A percentile compares a stretch with the other conserved stretches of the same genome.
These are phyloP conservation scores for Lytechinus variegatus DNA, from an alignment of 35 echinoderm and acorn worm genomes.

Conservation along the genomic window DNA sequence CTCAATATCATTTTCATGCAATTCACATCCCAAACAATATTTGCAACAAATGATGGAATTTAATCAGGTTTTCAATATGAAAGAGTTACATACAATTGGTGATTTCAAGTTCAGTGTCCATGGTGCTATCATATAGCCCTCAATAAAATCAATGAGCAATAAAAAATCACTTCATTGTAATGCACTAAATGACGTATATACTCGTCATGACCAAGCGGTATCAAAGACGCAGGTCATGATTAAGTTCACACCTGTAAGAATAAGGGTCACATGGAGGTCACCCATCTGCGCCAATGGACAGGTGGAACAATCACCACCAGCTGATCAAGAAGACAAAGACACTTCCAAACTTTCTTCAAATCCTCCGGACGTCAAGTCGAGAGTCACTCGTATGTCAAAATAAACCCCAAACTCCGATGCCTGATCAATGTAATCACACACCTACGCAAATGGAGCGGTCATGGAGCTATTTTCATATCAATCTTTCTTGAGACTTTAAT, in stretches of 20 bases:
- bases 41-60: no score
- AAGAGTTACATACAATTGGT: no score
- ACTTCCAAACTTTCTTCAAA: not conserved
- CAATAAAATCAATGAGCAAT: not conserved
- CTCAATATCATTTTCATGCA: no score
- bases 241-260: not conserved
- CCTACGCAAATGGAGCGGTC: not conserved
- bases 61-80: no score
- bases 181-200: not conserved
- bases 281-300: not conserved
- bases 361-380: not conserved
- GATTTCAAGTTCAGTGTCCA: no score
- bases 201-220: not conserved
- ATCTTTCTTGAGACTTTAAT: not conserved
- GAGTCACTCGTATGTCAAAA: not conserved
- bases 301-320: not conserved
- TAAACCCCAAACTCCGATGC: not conserved
- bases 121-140: no score
- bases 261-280: not conserved
- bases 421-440: not conserved
- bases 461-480: slow-evolving; percentile 2
- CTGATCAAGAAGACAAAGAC: slow-evolving; percentile 2
- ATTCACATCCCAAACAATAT: no score
- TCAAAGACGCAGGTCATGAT: not conserved
- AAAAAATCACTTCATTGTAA: not conserved